Percentiles rank a stretch among this genome's conserved stretches.
Evolutionary conservation across 2,113 vertebrate species (phyloP).

Genomic region (Pithys albifrons): DNA sequence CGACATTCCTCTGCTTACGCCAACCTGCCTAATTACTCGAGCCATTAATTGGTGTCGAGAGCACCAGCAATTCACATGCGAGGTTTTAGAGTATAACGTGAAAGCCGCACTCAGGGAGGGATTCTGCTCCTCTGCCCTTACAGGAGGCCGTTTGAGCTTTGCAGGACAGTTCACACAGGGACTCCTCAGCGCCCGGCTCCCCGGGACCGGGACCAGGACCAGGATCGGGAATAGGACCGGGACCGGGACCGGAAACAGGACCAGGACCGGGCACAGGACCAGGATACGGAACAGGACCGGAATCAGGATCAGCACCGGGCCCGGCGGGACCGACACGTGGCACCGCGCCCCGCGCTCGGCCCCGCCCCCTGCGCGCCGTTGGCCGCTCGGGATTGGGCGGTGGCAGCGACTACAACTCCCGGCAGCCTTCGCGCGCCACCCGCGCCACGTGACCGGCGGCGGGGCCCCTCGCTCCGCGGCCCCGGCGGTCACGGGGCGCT

Average conservation of each 20-base stretch:
- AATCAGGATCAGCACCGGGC: not conserved
- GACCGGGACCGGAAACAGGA: not conserved
- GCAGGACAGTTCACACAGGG: rapidly evolving
- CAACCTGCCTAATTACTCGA: not conserved
- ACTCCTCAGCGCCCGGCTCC: not conserved
- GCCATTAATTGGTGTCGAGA: not conserved
- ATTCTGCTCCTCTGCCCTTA: rapidly evolving
- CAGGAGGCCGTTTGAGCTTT: rapidly evolving
- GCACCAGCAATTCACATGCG: rapidly evolving
- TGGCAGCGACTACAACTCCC: not conserved
- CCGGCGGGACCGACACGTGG: not conserved
- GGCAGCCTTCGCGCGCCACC: not conserved
- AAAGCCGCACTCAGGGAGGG: rapidly evolving
- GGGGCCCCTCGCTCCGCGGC: too few relatives aligned
- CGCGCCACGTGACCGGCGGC: too few relatives aligned
- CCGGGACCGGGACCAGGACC: not conserved
- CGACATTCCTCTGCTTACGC: not conserved
- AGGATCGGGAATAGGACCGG: not conserved
- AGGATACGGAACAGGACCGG: too few relatives aligned
- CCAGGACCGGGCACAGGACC: too few relatives aligned
- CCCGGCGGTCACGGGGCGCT: too few relatives aligned
- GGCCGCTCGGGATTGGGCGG: not conserved
- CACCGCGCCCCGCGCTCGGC: not conserved
- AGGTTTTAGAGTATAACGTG: rapidly evolving
- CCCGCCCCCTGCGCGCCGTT: not conserved